Conservation (phyloP, 2,888 invertebrate genomes). For the Erannis defoliaria region DNA sequence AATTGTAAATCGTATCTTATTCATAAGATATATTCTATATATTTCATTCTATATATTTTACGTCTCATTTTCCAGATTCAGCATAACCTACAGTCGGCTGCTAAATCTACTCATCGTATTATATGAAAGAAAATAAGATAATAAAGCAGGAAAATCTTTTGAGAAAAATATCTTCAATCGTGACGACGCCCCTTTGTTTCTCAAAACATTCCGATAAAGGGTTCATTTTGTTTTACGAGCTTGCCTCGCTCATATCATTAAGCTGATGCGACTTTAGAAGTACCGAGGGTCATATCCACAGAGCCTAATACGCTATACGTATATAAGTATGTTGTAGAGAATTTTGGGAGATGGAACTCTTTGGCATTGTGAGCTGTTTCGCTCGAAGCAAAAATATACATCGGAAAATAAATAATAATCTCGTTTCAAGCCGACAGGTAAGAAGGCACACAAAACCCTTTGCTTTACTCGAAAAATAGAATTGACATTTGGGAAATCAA, state of each 20-base stretch:
- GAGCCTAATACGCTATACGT: slow-evolving; percentile 1
- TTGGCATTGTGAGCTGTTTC: slow-evolving; percentile 4
- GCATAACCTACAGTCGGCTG: slow-evolving; percentile 1
- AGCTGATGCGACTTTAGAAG: slow-evolving; percentile 27
- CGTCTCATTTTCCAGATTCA: background rate
- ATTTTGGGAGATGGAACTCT: slow-evolving; percentile 13
- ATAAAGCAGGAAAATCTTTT: slow-evolving; percentile 29
- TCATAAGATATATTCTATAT: no score
- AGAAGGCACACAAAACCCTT: slow-evolving; percentile 16
- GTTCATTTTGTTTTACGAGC: slow-evolving; percentile 36
- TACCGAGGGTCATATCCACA: slow-evolving; percentile 12
- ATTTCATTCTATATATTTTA: no score
- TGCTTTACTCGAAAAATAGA: slow-evolving; percentile 15
- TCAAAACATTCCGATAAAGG: slow-evolving; percentile 33
- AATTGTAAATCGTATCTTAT: no score
- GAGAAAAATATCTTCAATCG: slow-evolving; percentile 32
- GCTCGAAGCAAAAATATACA: slow-evolving; percentile 11
- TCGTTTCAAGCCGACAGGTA: slow-evolving; percentile 6
- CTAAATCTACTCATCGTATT: slow-evolving; percentile 13
- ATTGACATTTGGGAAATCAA: slow-evolving; percentile 34
- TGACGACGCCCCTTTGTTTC: slow-evolving; percentile 29
- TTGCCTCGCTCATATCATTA: slow-evolving; percentile 25
- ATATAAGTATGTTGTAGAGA: no score
- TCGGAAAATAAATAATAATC: slow-evolving; percentile 20
- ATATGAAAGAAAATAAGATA: slow-evolving; percentile 31